Percentiles rank a stretch among this genome's conserved stretches.
These are phyloP conservation scores for Sparus aurata DNA, from an alignment of 2,797 vertebrate species.

Conservation along the genomic window DNA sequence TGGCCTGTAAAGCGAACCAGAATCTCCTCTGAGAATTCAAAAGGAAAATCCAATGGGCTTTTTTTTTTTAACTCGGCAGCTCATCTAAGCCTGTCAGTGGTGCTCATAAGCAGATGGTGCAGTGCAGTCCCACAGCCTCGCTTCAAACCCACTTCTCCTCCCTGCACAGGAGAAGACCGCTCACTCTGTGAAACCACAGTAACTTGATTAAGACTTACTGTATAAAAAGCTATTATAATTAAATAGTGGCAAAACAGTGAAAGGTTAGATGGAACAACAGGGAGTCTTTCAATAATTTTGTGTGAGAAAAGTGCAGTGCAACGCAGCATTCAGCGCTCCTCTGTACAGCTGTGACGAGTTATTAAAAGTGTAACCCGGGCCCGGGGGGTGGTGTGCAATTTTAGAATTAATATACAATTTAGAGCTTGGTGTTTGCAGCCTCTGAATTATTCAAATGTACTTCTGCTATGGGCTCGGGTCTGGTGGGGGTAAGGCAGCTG, in stretches of 20 bases:
- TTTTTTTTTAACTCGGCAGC: slow-evolving; percentile 16
- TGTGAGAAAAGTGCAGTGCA: slow-evolving; percentile 48
- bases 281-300: slow-evolving; percentile 65
- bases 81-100: slow-evolving; percentile 35
- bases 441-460: slow-evolving; percentile 82
- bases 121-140: slow-evolving; percentile 26
- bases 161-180: slow-evolving; percentile 28
- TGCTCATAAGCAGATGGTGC: slow-evolving; percentile 52
- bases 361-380: slow-evolving; percentile 76
- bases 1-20: slow-evolving; percentile 46
- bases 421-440: slow-evolving; percentile 76
- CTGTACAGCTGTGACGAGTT: slow-evolving; percentile 73
- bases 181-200: slow-evolving; percentile 25
- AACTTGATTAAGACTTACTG: slow-evolving; percentile 69
- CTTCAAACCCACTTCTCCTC: slow-evolving; percentile 27
- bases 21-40: slow-evolving; percentile 44
- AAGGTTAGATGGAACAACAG: slow-evolving; percentile 56
- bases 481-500: slow-evolving; percentile 53
- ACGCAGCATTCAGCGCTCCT: slow-evolving; percentile 35
- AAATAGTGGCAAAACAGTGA: slow-evolving; percentile 57
- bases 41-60: slow-evolving; percentile 47
- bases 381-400: slow-evolving; percentile 76
- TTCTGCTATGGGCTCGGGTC: slow-evolving; percentile 57
- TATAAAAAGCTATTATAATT: slow-evolving; percentile 64
- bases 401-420: slow-evolving; percentile 86